Evolutionary conservation across 2,888 invertebrate genomes (phyloP).

Genomic region (Mimachlamys varia): DNA sequence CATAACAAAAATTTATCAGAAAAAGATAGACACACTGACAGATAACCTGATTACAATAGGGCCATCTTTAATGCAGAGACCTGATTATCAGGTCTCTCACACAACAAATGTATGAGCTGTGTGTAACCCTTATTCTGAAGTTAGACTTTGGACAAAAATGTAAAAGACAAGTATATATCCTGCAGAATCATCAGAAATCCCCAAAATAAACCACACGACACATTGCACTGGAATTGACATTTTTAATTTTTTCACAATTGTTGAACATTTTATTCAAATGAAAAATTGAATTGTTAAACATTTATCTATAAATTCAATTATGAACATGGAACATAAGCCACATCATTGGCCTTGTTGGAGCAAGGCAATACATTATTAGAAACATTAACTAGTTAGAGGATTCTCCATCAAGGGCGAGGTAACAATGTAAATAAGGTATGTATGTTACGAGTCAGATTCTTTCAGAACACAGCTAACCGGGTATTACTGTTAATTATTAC

Average conservation of each 20-base stretch:
- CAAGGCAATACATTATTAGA: neutral
- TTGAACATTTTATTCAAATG: conserved; percentile 29
- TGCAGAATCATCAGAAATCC: too few species aligned
- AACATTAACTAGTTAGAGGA: neutral
- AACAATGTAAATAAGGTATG: neutral
- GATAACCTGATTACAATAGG: too few species aligned
- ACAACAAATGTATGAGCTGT: too few species aligned
- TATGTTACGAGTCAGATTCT: neutral
- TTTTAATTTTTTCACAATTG: neutral
- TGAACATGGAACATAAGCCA: neutral
- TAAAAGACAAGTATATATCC: too few species aligned
- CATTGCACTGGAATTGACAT: neutral
- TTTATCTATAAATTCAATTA: neutral
- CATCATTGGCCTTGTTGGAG: neutral
- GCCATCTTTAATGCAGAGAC: too few species aligned
- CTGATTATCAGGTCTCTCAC: too few species aligned
- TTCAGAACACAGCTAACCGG: neutral
- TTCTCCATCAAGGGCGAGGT: neutral
- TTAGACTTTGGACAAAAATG: too few species aligned
- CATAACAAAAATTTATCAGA: too few species aligned
- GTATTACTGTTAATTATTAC: neutral
- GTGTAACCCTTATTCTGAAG: too few species aligned
- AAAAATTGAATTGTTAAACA: conserved; percentile 12
- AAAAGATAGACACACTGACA: too few species aligned
- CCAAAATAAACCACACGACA: neutral